phyloP scores from a whole-genome alignment of 1,140 invertebrate species.

The Cyclargus thomasi region DNA sequence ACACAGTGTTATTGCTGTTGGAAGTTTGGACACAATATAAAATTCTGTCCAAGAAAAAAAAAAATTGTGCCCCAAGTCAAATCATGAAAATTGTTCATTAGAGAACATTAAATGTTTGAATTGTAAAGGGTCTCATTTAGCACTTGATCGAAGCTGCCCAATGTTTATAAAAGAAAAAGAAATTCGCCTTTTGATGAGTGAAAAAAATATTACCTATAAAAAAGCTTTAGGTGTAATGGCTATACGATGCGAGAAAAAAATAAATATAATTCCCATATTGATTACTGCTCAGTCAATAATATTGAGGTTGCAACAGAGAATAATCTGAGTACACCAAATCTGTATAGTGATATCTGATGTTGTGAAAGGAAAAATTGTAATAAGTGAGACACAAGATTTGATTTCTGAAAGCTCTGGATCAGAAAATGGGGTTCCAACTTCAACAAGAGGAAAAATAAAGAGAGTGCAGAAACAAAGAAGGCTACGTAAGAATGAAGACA shows the following conservation, averaged over 20 bases:
- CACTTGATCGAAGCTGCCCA: slow-evolving; percentile 28
- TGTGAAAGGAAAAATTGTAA: background rate
- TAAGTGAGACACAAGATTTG: background rate
- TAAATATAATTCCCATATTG: too few species aligned
- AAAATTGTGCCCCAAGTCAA: slow-evolving; percentile 30
- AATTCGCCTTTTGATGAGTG: slow-evolving; percentile 27
- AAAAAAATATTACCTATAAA: slow-evolving; percentile 26
- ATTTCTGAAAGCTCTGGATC: background rate
- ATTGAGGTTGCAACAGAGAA: background rate
- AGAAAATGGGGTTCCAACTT: background rate
- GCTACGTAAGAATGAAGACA: background rate
- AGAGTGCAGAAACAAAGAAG: background rate
- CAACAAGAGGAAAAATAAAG: background rate
- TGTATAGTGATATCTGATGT: background rate
- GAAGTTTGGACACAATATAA: slow-evolving; percentile 23
- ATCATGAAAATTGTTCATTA: slow-evolving; percentile 28
- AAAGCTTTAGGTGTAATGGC: slow-evolving; percentile 9
- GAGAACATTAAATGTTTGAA: background rate
- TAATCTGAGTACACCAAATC: background rate
- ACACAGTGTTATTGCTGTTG: slow-evolving; percentile 26
- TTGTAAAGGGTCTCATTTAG: slow-evolving; percentile 21
- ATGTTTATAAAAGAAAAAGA: slow-evolving; percentile 31
- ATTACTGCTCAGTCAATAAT: background rate
- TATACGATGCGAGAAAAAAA: background rate
- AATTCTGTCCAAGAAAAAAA: slow-evolving; percentile 26